These are phyloP conservation scores for Drosophila albomicans DNA, from an alignment of 1,140 invertebrate genomes.

Conservation along the genomic window DNA sequence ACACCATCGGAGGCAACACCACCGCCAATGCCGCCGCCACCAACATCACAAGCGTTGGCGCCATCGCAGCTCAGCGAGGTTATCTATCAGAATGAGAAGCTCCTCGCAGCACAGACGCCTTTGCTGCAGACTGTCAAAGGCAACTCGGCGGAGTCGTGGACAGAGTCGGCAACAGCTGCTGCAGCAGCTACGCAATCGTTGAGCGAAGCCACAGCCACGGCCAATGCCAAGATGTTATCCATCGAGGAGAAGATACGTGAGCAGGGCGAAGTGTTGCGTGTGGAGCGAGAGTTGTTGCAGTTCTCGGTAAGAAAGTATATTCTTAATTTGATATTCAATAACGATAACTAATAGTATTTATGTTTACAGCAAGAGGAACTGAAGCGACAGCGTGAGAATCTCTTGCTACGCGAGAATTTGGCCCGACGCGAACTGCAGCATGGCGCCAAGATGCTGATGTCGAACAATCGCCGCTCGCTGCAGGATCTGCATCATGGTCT, in stretches of 20 bases:
- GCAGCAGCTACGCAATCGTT: conserved; percentile 87
- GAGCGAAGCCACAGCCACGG: conserved; percentile 86
- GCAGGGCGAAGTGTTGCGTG: conserved; percentile 90
- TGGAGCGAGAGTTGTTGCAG: conserved; percentile 91
- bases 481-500: conserved; percentile 86
- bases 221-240: conserved; percentile 85
- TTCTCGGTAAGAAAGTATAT: conserved; percentile 60
- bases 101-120: conserved; percentile 70
- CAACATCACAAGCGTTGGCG: conserved; percentile 69
- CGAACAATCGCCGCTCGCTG: conserved; percentile 86
- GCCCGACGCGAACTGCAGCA: conserved; percentile 85
- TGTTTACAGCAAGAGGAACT: conserved; percentile 90
- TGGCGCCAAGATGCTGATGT: conserved; percentile 84
- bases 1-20: conserved; percentile 75
- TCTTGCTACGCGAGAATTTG: conserved; percentile 88
- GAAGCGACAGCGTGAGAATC: conserved; percentile 90
- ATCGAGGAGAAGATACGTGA: conserved; percentile 87
- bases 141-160: conserved; percentile 82
- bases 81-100: conserved; percentile 86
- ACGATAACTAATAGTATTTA: background rate
- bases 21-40: conserved; percentile 50
- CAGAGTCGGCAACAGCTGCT: conserved; percentile 89
- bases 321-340: background rate
- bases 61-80: conserved; percentile 85
- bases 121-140: conserved; percentile 78